Base-by-base conservation (phyloP, 2,888 invertebrate genomes). In the Drosophila pseudotakahashii region DNA sequence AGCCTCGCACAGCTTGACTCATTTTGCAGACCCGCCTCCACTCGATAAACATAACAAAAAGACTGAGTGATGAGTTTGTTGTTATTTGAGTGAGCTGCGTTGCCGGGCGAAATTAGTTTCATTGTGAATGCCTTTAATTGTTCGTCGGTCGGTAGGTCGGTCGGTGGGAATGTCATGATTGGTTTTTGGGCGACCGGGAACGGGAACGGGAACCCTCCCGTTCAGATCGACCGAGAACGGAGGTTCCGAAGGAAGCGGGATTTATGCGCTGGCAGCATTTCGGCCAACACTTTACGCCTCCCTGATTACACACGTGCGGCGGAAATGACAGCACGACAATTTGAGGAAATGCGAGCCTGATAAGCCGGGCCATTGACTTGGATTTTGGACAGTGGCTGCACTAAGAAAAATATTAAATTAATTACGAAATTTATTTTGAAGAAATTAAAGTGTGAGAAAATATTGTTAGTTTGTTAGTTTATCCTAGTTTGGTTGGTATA, bases 41-140 rank as follows among this genome's bases (percentile, higher is more conserved):
- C 62, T 59, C 48, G 39, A 82, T 80, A 82, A 82, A 45, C 73
- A 64, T 47, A 81, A 82, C 79, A 84, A 81, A 84, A 45, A 30
- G 71, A 57, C 70, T 58, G 75, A 63, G 73, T 66, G 68, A 54
- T 59, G 81, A 82, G 68, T 67, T 50, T 47, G 53, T 50, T 47
- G 52, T 30, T 57, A 37, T 57, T 36, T 32, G 47, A 37, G 58
- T 16, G 14, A 30, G 48, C 23, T 36, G 26, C 19, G 63, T 23
- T 50, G 67, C 41, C 51, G 61, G 53, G 73, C 67, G 47, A 62
- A 73, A 73, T 84, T 81, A 78, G 85, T 82, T 59, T 61, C 48
- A 61, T 75, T 64, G 73, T 81, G 85, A 82, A 84, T 84, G 75
- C 64, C 48, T 73, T 82, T 81, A 81, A 82, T 82, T 82, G 81